A percentile compares a stretch with the other conserved stretches of the same genome.
Conservation (phyloP, 2,113 vertebrate genomes). For the Colius striatus region DNA sequence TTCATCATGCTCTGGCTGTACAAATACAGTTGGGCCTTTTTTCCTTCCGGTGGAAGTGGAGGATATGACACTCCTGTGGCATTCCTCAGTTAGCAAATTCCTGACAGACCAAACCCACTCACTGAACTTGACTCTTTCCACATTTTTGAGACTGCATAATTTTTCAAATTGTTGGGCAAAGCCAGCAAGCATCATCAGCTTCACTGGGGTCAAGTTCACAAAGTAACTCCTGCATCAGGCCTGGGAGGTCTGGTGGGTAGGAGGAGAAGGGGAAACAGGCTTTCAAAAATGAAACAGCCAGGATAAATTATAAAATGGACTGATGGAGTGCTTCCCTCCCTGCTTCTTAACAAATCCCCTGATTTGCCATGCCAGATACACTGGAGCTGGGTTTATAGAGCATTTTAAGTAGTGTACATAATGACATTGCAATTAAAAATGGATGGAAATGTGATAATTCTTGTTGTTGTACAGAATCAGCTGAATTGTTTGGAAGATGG, state of each 20-base stretch:
- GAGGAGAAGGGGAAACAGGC: background rate
- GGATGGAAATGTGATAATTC: background rate
- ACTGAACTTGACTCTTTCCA: background rate
- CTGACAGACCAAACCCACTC: background rate
- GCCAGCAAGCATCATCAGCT: background rate
- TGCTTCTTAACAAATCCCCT: background rate
- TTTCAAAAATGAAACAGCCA: background rate
- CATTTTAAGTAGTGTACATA: background rate
- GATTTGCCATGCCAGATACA: background rate
- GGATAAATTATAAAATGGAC: background rate
- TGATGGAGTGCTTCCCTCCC: background rate
- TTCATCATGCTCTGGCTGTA: background rate
- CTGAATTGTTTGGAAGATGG: slow-evolving; percentile 31
- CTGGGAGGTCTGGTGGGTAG: background rate
- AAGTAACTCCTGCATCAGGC: background rate
- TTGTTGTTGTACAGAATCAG: background rate
- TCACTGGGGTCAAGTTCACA: background rate
- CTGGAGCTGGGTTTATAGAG: background rate
- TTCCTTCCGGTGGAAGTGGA: background rate
- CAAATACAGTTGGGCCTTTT: background rate
- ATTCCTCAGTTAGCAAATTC: background rate
- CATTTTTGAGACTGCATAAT: background rate
- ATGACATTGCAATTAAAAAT: background rate
- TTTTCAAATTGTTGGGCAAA: background rate
- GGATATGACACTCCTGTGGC: background rate